Percentiles rank a stretch among this genome's conserved stretches.
These are phyloP conservation scores for Mesochorus sp. DNA, from an alignment of 2,888 invertebrate species.

Conservation along the genomic window DNA sequence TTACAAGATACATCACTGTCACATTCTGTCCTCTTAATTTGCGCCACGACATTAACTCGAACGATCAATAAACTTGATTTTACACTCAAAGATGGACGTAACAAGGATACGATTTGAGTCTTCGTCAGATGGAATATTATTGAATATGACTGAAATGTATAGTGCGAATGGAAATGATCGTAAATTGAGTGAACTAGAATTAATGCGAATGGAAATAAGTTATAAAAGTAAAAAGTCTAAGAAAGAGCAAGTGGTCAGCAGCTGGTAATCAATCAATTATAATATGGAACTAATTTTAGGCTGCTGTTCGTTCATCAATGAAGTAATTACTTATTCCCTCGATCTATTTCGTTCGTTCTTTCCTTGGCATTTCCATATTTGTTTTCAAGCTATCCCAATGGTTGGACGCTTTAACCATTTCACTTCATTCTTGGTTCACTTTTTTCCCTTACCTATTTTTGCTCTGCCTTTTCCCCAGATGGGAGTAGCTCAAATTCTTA, in stretches of 20 bases:
- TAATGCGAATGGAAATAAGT: slow-evolving; percentile 3
- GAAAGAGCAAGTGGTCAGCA: slow-evolving; percentile 8
- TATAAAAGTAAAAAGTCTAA: background rate
- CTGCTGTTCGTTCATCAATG: slow-evolving; percentile 72
- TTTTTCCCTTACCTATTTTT: slow-evolving; percentile 5
- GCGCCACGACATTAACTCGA: too few relatives aligned
- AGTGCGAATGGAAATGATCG: background rate
- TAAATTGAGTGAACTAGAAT: slow-evolving; percentile 19
- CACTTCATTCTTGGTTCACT: slow-evolving; percentile 37
- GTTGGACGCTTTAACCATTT: slow-evolving; percentile 69
- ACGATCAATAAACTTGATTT: too few relatives aligned
- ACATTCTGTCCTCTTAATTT: too few relatives aligned
- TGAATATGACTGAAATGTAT: background rate
- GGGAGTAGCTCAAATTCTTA: slow-evolving; percentile 38
- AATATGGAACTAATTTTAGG: slow-evolving; percentile 64
- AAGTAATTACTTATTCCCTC: slow-evolving; percentile 69
- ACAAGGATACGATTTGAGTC: background rate
- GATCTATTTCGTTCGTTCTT: background rate
- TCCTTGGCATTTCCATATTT: slow-evolving; percentile 8
- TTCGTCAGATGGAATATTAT: background rate
- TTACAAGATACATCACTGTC: too few relatives aligned
- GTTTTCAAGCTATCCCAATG: slow-evolving; percentile 40
- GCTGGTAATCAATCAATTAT: slow-evolving; percentile 30
- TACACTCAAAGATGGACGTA: background rate
- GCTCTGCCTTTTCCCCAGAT: slow-evolving; percentile 55